Evolutionary conservation across 2,113 vertebrate genomes (phyloP), one percentile per base, ranked within the genome.

Genomic region (Triplophysa dalaica): DNA sequence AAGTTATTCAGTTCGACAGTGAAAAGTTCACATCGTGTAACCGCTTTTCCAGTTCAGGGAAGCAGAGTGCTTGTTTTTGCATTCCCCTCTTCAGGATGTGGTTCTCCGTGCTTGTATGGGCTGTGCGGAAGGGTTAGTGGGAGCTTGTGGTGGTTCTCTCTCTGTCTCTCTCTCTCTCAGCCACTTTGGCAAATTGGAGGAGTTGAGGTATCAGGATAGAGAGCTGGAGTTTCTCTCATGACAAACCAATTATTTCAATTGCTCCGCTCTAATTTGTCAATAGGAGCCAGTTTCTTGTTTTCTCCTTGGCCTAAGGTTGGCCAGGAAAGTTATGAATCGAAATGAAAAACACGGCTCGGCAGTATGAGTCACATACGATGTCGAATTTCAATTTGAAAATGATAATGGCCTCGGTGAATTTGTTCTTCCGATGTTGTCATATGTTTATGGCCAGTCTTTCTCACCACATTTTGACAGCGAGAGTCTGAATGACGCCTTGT

Each of bases 21-120:
- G 88, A 92, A 92, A 88, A 91, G 92, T 93, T 93, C 91, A 93
- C 77, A 92, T 91, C 91, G 91, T 92, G 89, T 92, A 93, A 92
- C 91, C 86, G 77, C 90, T 92, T 92, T 93, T 93, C 92, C 92
- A 93, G 89, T 91, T 86, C 87, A 68, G 88, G 89, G 85, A 92
- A 89, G 86, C 87, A 87, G 83, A 88, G 88, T 89, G 86, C 86
- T 90, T 84, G 83, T 88, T 65, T 77, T 90, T 86, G 89, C 86
- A 85, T 90, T 91, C 88, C 88, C 87, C 84, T 87, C 82, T 83
- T 84, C 90, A 91, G 93, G 93, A 93, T 93, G 92, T 93, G 93
- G 92, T 91, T 92, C 90, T 90, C 78, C 82, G 86, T 87, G 89
- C 89, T 91, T 84, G 85, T 91, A 84, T 88, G 83, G 88, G 88